These are phyloP conservation scores for Gymnogyps californianus DNA, from an alignment of 2,113 vertebrate genomes.

Conservation along the genomic window DNA sequence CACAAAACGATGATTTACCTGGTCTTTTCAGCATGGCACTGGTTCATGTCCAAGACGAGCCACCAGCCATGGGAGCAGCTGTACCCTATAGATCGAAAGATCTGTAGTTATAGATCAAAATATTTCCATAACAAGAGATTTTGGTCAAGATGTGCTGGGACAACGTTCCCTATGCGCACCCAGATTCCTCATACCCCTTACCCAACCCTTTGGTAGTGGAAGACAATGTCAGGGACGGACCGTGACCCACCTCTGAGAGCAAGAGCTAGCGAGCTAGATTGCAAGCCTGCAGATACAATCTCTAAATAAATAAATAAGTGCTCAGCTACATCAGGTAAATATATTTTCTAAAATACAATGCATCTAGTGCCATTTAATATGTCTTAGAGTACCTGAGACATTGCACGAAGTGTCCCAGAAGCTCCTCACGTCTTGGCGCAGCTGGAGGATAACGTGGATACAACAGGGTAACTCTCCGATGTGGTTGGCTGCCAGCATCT, in stretches of 20 bases:
- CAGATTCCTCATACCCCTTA: not conserved
- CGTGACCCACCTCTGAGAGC: not conserved
- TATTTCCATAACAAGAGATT: not conserved
- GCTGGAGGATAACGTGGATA: not conserved
- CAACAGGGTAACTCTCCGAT: not conserved
- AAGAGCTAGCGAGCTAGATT: not conserved
- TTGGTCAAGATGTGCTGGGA: not conserved
- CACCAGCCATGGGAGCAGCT: not conserved
- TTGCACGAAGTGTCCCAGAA: not conserved
- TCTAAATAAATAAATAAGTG: not conserved
- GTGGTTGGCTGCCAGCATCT: not conserved
- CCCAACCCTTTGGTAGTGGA: not conserved
- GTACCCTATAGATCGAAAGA: not conserved
- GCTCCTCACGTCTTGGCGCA: fast-evolving
- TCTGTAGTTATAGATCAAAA: not conserved
- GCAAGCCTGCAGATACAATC: not conserved
- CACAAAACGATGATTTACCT: not conserved
- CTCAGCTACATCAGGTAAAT: not conserved
- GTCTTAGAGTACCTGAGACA: not conserved
- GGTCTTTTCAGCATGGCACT: not conserved
- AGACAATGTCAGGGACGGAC: fast-evolving
- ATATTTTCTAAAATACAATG: not conserved
- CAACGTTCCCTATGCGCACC: not conserved
- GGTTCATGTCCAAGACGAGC: not conserved
- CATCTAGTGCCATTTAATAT: not conserved